Conservation (phyloP, 2,113 vertebrate genomes). For the Pelobates fuscus region DNA sequence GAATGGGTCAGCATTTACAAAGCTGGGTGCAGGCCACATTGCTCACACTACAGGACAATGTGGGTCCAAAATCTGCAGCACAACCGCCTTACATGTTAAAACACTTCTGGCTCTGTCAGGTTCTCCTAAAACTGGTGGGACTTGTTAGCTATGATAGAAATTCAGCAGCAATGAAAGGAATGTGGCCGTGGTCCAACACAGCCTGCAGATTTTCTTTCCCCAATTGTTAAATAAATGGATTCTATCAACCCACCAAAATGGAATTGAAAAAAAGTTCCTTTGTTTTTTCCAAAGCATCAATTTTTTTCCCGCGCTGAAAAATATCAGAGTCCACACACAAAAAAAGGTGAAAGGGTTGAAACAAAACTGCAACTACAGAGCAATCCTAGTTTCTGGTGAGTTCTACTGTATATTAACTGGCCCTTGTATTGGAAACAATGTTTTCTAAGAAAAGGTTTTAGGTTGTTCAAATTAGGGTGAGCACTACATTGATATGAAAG, state of each 20-base stretch:
- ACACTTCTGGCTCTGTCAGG: constrained; percentile 50
- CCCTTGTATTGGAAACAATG: too few relatives aligned
- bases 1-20: constrained; percentile 21
- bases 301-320: constrained; percentile 19
- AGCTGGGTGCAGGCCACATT: constrained; percentile 11
- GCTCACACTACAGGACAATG: constrained; percentile 38
- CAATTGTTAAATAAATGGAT: constrained; percentile 54
- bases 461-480: too few relatives aligned
- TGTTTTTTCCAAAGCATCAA: constrained; percentile 67
- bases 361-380: not conserved
- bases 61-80: constrained; percentile 58
- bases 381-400: not conserved
- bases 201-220: constrained; percentile 54
- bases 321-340: not conserved
- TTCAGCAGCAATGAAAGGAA: constrained; percentile 74
- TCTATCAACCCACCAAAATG: constrained; percentile 64
- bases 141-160: constrained; percentile 70
- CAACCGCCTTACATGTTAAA: constrained; percentile 60
- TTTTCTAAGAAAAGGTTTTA: too few relatives aligned
- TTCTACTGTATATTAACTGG: too few relatives aligned
- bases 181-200: constrained; percentile 63
- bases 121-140: constrained; percentile 61
- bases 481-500: too few relatives aligned
- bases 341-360: not conserved
- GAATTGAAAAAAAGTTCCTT: constrained; percentile 59